Evolutionary conservation across 2,113 vertebrate genomes (phyloP), one percentile per base, ranked within the genome.

Genomic region (Micromys minutus): DNA sequence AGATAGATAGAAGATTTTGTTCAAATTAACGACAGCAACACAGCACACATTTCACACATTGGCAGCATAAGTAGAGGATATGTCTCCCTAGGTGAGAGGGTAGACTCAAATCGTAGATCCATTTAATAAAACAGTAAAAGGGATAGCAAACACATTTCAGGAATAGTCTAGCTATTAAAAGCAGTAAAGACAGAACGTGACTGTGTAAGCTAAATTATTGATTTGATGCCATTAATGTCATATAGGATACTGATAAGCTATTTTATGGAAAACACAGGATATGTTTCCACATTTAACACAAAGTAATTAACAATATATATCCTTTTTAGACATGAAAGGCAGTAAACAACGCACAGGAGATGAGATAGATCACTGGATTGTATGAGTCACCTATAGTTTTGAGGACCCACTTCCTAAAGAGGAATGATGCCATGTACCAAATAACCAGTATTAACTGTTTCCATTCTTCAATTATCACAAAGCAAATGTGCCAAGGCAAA

Each of bases 11-110:
- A 71, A 52, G 83, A 12, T 57, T 90, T 34, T 19, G 24, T 69
- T 90, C 59, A 90, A 90, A 81, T 93, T 63, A 93, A 87, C 93
- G 83, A 42, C 42, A 83, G 61, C 10, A 76, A 59, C n/a, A n/a
- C n/a, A n/a, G n/a, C 71, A 45, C 34, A 77, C 81, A 83, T 22
- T 71, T 72, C 76, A 63, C 39, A 83, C 15, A 45, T 59, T 69
- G 87, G 59, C 9, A 87, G 50, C 50, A 87, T 39, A 90, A 71
- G 24, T 83, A n/a, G 74, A 61, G 36, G 22, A 61, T 13, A 3
- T 47, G 2, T 96, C 67, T 67, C 42, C 42, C 6, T 29, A 1
- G 15, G 36, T 59, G 4, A 16, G 8, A 16, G 4, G 81, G 75
- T 75, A 65, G 47, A 16, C 29, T 93, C 57, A 81, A 90, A 13